Conservation (phyloP, 1,140 invertebrate genomes). For the Gonioctena quinquepunctata region DNA sequence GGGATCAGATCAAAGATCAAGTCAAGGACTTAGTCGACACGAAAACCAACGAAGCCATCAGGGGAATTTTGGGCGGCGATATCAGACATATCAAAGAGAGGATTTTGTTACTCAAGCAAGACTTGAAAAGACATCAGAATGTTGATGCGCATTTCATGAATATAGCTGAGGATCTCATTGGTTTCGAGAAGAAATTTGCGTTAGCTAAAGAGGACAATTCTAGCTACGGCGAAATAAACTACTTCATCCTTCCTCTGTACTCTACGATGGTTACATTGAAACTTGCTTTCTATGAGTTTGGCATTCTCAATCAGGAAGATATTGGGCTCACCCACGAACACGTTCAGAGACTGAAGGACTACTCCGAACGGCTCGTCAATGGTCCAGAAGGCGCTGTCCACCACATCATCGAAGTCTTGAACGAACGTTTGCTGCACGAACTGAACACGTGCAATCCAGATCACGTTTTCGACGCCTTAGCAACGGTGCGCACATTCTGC, state of each 20-base stretch:
- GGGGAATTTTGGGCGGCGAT: not conserved
- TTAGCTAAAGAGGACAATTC: not conserved
- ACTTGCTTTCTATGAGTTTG: not conserved
- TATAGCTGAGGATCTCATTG: not conserved
- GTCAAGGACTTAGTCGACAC: not conserved
- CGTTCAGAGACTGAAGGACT: not conserved
- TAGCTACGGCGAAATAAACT: not conserved
- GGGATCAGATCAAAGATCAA: conserved; percentile 7
- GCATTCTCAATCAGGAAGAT: not conserved
- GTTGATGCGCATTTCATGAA: not conserved
- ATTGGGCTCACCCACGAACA: not conserved
- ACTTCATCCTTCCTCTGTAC: not conserved
- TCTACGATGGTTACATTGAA: not conserved
- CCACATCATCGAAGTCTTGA: not conserved
- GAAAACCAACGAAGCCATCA: not conserved
- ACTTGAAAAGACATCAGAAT: not conserved
- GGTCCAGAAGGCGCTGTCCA: not conserved
- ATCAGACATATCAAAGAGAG: not conserved
- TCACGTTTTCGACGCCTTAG: not conserved
- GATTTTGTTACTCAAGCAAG: not conserved
- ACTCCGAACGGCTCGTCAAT: not conserved
- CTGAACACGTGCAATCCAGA: not conserved
- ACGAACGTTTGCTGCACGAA: not conserved
- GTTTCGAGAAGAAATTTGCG: conserved; percentile 4
- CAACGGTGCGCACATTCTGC: not conserved